Evolutionary conservation across 2,888 invertebrate genomes (phyloP), one percentile per base, ranked within the genome.

Genomic region (Nebria brevicollis): DNA sequence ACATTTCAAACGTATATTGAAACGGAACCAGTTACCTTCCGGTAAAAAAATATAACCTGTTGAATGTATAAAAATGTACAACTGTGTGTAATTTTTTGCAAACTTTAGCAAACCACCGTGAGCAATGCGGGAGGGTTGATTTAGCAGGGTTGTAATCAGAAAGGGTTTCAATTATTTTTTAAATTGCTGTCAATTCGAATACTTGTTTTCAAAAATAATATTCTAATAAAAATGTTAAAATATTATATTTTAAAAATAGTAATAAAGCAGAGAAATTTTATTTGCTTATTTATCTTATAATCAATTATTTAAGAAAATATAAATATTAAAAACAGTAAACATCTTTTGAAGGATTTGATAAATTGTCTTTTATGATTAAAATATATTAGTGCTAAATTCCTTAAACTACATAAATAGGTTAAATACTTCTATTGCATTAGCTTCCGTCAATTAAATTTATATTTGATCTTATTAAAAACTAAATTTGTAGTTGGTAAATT

Each of bases 1-100:
- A 13, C 54, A 54, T 54, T 54, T 54, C 54, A 54, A 54, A 54
- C 54, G 54, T 54, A 54, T 54, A 54, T 54, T 54, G 54, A 75
- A 75, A 77, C 75, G 70, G 26, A 43, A 74, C 54, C 34, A 34
- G 34, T 34, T 34, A 34, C 34, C 34, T 34, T 4, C 34, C 54
- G 54, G 54, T 54, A 13, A 72, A 41, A 72, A 72, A 81, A 76
- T 81, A 72, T 72, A 81, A 81, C 81, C 81, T 81, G 81, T 81
- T 81, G 81, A 81, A 65, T 70, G 75, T 66, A 66, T 25, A 81
- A 81, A 81, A 81, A 81, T 81, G 77, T 81, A 80, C 80, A 79
- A 74, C 73, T 79, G 66, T 79, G 54, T 66, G 74, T 79, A 76
- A 75, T 79, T 81, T 75, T 79, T 81, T 81, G 81, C 72, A 72